Evolutionary conservation across 2,797 vertebrate genomes (phyloP), one percentile per base, ranked within the genome.

Genomic region (Sciaenops ocellatus): DNA sequence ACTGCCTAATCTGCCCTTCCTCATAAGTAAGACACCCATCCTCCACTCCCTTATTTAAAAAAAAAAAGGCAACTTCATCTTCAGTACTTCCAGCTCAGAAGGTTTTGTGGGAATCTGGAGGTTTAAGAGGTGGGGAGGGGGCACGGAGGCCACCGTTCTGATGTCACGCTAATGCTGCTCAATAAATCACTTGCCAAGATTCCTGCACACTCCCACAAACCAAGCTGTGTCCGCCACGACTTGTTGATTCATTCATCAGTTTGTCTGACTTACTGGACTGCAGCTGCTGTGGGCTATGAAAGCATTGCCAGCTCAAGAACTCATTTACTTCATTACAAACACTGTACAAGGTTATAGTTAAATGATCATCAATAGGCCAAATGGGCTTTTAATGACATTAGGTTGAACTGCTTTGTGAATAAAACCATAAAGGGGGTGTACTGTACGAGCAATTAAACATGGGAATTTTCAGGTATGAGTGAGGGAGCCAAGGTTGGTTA

Each of bases 201-300:
- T 34, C 74, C 76, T 1, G 17, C 71, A 47, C 61, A 28, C 66
- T 70, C 83, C 71, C 55, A 18, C 62, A 61, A 64, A 67, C 59
- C 71, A 17, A 9, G 34, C 57, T 18, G 63, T 13, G 71, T 66
- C 66, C 54, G 11, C 67, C 18, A 64, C n/a, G 22, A 86, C 85
- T 72, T 84, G 84, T 89, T 86, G 80, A 88, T 88, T 78, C 54
- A 85, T 90, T 79, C 75, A 83, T 87, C 77, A 54, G 57, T 47
- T 34, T 24, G 17, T 84, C 75, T 70, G 42, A 38, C 26, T 68
- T 66, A 66, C 64, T 50, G 71, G 66, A 46, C 44, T 62, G 56
- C 63, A 59, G 67, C 63, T 70, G 67, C 66, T 74, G 54, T 42
- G 28, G 69, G 34, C 76, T 51, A 48, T 90, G 77, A 83, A 38